A percentile compares a stretch with the other conserved stretches of the same genome.
These are phyloP conservation scores for Malurus alboscapulatus DNA, from an alignment of 2,113 vertebrate species.

Conservation along the genomic window DNA sequence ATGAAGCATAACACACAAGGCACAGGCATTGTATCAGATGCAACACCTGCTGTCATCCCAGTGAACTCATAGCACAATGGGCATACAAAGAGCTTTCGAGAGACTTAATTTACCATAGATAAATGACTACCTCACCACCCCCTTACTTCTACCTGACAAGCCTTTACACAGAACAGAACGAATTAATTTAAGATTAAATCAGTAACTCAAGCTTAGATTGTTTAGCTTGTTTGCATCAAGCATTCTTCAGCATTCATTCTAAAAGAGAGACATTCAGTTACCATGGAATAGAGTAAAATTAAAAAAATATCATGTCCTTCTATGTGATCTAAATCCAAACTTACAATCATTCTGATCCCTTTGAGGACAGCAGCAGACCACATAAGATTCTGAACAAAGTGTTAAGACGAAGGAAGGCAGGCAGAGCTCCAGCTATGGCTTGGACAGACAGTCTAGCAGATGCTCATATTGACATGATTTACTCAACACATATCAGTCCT, in stretches of 20 bases:
- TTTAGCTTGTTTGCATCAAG: neutral
- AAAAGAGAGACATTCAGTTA: neutral
- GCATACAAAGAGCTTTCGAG: neutral
- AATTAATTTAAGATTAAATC: neutral
- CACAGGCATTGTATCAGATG: neutral
- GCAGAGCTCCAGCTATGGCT: neutral
- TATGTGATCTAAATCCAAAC: neutral
- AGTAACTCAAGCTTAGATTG: neutral
- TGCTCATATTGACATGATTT: neutral
- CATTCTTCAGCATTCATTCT: neutral
- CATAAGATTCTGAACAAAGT: neutral
- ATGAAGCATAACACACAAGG: neutral
- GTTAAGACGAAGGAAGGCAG: neutral
- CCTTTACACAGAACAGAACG: neutral
- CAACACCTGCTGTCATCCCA: neutral
- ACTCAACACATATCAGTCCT: neutral
- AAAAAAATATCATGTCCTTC: neutral
- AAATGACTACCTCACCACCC: neutral
- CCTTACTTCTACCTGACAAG: neutral
- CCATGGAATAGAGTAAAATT: neutral
- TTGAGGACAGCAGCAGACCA: neutral
- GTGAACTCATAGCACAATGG: neutral
- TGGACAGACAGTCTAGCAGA: neutral
- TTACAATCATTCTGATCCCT: neutral
- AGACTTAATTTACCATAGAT: neutral